phyloP scores from a whole-genome alignment of 2,888 invertebrate species.

The Rhynchonema sp. region DNA sequence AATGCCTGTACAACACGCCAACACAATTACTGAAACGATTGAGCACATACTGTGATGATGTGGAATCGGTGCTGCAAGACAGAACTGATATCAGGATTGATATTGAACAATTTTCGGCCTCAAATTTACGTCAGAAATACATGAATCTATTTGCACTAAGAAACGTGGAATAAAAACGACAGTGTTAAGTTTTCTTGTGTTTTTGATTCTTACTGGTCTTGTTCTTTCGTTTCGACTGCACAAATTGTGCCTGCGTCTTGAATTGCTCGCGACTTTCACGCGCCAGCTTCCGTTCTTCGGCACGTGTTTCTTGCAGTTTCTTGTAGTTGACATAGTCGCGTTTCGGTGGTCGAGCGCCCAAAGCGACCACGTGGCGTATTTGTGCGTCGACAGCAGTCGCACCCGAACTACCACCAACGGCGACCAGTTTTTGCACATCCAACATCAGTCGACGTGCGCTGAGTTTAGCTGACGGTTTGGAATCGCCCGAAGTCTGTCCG shows the following conservation, averaged over 20 bases:
- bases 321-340: not conserved
- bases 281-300: not conserved
- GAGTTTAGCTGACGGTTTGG: not conserved
- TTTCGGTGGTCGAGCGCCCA: not conserved
- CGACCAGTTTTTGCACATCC: not conserved
- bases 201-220: no score
- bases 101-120: no score
- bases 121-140: no score
- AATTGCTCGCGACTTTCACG: not conserved
- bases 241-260: not conserved
- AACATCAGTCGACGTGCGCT: not conserved
- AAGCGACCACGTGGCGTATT: not conserved
- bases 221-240: not conserved
- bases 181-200: no score
- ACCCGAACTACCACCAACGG: not conserved
- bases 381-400: not conserved
- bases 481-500: no score
- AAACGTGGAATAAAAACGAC: no score
- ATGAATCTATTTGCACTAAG: no score
- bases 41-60: constrained; percentile 8
- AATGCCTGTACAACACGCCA: constrained; percentile 12
- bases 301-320: not conserved
- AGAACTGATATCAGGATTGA: no score
- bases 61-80: no score
- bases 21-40: constrained; percentile 12